These are phyloP conservation scores for Poecilia velifera DNA, from an alignment of 2,797 vertebrate species.

Conservation along the genomic window DNA sequence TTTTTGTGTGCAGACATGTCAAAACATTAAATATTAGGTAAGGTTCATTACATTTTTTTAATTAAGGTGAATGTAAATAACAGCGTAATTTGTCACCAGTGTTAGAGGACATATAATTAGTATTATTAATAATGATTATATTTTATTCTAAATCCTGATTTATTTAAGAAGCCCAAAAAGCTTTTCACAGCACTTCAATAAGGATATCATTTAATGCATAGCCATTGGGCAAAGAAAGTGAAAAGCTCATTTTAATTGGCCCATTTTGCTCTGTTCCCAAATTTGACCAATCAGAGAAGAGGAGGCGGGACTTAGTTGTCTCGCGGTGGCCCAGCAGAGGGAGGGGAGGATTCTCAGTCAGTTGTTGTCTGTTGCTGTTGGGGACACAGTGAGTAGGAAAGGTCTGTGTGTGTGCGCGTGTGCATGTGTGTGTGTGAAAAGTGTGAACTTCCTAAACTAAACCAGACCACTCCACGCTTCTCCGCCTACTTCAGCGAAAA, in stretches of 20 bases:
- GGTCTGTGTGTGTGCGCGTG: conserved; percentile 38
- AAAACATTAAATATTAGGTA: background rate
- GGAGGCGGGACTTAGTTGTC: conserved; percentile 43
- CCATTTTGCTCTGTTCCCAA: conserved; percentile 44
- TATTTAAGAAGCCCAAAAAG: background rate
- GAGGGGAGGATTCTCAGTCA: conserved; percentile 34
- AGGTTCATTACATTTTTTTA: background rate
- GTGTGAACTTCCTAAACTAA: background rate
- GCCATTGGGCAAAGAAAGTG: conserved; percentile 26
- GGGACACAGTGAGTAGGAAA: conserved; percentile 47
- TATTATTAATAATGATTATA: background rate
- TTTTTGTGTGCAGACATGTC: background rate
- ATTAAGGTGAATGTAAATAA: background rate
- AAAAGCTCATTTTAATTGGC: conserved; percentile 56
- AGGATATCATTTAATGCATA: background rate
- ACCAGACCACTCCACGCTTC: conserved; percentile 15
- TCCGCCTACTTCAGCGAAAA: background rate
- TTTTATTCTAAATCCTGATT: background rate
- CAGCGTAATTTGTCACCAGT: background rate
- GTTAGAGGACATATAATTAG: background rate
- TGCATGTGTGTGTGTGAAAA: conserved; percentile 24
- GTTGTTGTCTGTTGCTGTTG: conserved; percentile 59
- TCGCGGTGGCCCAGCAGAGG: conserved; percentile 32
- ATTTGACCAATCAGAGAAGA: conserved; percentile 53
- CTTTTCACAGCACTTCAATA: background rate